These are phyloP conservation scores for Syritta pipiens DNA, from an alignment of 2,888 invertebrate genomes.

Conservation along the genomic window DNA sequence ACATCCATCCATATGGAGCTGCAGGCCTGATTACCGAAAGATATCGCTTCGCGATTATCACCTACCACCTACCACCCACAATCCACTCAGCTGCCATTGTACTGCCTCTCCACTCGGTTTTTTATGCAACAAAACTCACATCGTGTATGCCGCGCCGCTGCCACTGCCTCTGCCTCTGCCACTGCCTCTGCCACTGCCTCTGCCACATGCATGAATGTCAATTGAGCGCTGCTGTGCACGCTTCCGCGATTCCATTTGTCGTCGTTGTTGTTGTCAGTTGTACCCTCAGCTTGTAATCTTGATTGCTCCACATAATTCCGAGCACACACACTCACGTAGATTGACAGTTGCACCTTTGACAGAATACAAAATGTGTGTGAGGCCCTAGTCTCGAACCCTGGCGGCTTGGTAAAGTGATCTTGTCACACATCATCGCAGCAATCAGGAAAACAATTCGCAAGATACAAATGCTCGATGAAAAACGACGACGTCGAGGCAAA, in stretches of 20 bases:
- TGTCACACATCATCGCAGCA: slow-evolving; percentile 52
- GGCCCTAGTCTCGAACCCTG: slow-evolving; percentile 7
- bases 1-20: slow-evolving; percentile 30
- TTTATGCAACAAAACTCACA: slow-evolving; percentile 42
- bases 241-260: slow-evolving; percentile 62
- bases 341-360: slow-evolving; percentile 66
- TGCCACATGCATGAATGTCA: slow-evolving; percentile 47
- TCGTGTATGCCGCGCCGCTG: slow-evolving; percentile 17
- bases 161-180: slow-evolving; percentile 11
- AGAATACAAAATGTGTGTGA: slow-evolving; percentile 33
- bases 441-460: slow-evolving; percentile 33
- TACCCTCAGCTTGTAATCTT: slow-evolving; percentile 42
- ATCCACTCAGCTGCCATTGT: background rate
- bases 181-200: slow-evolving; percentile 7
- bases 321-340: slow-evolving; percentile 48
- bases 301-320: slow-evolving; percentile 66
- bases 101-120: slow-evolving; percentile 17
- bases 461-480: slow-evolving; percentile 22
- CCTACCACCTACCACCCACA: slow-evolving; percentile 21
- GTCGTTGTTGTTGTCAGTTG: slow-evolving; percentile 22
- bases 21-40: slow-evolving; percentile 43
- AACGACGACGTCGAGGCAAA: too few relatives aligned
- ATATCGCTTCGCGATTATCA: slow-evolving; percentile 47
- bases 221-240: slow-evolving; percentile 47
- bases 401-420: slow-evolving; percentile 41